Conservation (phyloP, 2,797 vertebrate species). For the Clarias fuscus region DNA sequence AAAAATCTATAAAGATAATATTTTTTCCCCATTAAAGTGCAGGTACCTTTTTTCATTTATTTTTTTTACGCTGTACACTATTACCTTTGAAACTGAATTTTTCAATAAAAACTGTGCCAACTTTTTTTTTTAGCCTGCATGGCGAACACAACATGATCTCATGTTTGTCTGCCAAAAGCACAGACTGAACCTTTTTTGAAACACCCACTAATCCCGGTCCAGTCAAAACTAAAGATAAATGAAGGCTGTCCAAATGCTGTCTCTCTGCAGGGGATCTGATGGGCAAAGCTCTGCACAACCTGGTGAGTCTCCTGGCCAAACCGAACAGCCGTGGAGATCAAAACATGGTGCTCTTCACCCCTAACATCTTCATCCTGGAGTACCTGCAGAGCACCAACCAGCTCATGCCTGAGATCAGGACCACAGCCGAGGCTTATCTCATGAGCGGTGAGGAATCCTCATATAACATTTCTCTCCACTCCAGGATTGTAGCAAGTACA, state of each 20-base stretch:
- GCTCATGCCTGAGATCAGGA: conserved; percentile 70
- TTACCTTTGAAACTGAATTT: neutral
- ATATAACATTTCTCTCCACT: neutral
- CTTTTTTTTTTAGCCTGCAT: too few relatives aligned
- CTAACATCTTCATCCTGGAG: conserved; percentile 85
- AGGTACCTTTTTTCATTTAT: too few relatives aligned
- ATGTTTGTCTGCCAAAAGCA: too few relatives aligned
- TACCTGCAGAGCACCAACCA: conserved; percentile 84
- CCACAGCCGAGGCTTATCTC: conserved; percentile 73
- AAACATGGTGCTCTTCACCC: conserved; percentile 87
- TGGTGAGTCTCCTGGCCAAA: conserved; percentile 83
- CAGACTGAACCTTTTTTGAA: neutral
- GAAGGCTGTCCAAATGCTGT: neutral
- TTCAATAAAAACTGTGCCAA: neutral
- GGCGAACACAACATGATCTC: too few relatives aligned
- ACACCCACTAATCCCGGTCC: neutral
- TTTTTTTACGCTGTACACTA: neutral
- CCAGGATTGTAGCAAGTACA: neutral
- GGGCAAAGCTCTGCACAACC: conserved; percentile 80
- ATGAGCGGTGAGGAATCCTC: conserved; percentile 71
- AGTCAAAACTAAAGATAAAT: neutral
- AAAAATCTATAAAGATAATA: too few relatives aligned
- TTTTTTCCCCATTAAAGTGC: neutral
- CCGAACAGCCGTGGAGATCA: conserved; percentile 88
- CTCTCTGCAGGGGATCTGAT: conserved; percentile 80